These are phyloP conservation scores for Nesogale talazaci DNA, from an alignment of 2,113 vertebrate species.

Conservation along the genomic window DNA sequence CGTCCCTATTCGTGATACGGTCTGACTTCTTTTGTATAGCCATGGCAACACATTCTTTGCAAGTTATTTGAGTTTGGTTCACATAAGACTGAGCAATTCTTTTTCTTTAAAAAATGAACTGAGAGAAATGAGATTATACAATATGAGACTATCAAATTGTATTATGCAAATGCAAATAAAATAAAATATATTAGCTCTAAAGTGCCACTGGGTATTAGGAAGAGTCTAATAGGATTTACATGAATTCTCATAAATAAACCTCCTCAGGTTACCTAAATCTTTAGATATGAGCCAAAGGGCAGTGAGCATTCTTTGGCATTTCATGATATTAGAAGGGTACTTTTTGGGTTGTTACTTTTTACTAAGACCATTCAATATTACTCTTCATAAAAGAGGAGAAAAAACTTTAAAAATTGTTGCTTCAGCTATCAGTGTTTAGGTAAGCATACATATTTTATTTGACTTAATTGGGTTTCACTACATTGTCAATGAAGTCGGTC, in stretches of 20 bases:
- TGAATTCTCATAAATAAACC: constrained; percentile 65
- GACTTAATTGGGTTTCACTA: not conserved
- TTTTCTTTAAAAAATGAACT: constrained; percentile 68
- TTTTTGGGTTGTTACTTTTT: not conserved
- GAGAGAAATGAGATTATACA: constrained; percentile 72
- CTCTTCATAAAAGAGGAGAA: not conserved
- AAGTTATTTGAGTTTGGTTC: constrained; percentile 61
- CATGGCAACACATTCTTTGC: constrained; percentile 57
- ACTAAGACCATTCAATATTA: not conserved
- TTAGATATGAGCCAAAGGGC: not conserved
- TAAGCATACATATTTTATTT: not conserved
- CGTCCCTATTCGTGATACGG: constrained; percentile 17
- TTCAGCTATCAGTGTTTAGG: not conserved
- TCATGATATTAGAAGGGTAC: not conserved
- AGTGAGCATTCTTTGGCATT: not conserved
- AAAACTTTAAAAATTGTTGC: constrained; percentile 1
- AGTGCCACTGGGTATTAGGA: constrained; percentile 59
- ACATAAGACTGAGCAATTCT: constrained; percentile 35
- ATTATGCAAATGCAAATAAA: constrained; percentile 64
- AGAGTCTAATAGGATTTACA: constrained; percentile 59
- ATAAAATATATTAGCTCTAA: constrained; percentile 49
- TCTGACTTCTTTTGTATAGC: constrained; percentile 46
- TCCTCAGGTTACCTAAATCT: not conserved
- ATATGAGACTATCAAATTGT: constrained; percentile 72
- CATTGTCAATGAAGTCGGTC: not conserved